These are phyloP conservation scores for Venusia cambrica DNA, from an alignment of 2,888 invertebrate species.

Conservation along the genomic window DNA sequence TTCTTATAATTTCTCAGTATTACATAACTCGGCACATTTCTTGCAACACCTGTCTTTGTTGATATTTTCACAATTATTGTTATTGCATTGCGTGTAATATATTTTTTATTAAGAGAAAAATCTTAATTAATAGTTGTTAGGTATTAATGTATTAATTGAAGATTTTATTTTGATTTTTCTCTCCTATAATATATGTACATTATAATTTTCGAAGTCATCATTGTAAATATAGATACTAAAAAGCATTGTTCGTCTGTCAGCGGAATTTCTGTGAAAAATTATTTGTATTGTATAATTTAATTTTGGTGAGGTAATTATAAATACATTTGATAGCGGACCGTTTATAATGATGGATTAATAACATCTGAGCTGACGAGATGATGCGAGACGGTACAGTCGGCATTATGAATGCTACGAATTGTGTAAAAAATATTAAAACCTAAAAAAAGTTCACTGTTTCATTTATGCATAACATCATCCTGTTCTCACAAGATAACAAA, in stretches of 20 bases:
- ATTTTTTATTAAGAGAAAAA: slow-evolving; percentile 78
- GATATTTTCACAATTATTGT: slow-evolving; percentile 62
- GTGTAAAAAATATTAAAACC: slow-evolving; percentile 82
- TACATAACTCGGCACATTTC: slow-evolving; percentile 49
- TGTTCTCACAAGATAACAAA: no score
- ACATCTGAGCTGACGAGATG: slow-evolving; percentile 57
- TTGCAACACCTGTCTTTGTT: slow-evolving; percentile 62
- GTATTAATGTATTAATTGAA: slow-evolving; percentile 79
- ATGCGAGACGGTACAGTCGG: slow-evolving; percentile 62
- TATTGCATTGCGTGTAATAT: slow-evolving; percentile 76
- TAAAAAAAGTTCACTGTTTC: slow-evolving; percentile 72
- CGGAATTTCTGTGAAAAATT: slow-evolving; percentile 51
- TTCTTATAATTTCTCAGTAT: slow-evolving; percentile 56
- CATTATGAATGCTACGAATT: slow-evolving; percentile 82
- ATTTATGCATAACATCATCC: slow-evolving; percentile 36
- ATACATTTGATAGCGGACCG: slow-evolving; percentile 51
- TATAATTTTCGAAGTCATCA: slow-evolving; percentile 77
- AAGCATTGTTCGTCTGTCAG: slow-evolving; percentile 62
- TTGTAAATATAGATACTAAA: slow-evolving; percentile 77
- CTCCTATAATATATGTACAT: slow-evolving; percentile 76
- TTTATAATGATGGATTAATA: slow-evolving; percentile 45
- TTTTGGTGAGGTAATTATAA: slow-evolving; percentile 46
- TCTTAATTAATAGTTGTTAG: slow-evolving; percentile 78
- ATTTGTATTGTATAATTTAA: slow-evolving; percentile 75
- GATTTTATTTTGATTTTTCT: slow-evolving; percentile 80